Evolutionary conservation across 2,888 invertebrate species (phyloP).

Genomic region (Escarpia spicata): DNA sequence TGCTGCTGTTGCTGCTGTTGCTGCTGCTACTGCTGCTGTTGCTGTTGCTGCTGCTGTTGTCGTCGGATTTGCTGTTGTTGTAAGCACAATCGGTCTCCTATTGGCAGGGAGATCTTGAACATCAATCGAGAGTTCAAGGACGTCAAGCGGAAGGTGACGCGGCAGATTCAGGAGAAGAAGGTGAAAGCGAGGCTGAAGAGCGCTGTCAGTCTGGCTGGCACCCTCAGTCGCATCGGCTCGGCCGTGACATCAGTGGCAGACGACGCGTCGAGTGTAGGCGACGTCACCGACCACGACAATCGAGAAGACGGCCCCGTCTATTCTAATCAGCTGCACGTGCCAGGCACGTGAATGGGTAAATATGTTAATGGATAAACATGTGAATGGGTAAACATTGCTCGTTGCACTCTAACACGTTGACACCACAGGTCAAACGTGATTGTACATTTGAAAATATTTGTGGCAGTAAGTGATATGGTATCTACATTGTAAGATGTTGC

Average conservation of each 20-base stretch:
- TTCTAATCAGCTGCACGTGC: not conserved
- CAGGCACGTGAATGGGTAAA: not conserved
- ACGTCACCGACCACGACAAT: not conserved
- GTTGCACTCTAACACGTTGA: not conserved
- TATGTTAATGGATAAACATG: not conserved
- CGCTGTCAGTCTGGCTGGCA: not conserved
- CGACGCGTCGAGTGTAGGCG: not conserved
- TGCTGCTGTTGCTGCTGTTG: too few species aligned
- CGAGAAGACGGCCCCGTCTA: not conserved
- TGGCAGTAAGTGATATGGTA: not conserved
- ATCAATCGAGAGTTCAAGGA: constrained; percentile 41
- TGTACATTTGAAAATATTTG: not conserved
- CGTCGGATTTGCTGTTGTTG: not conserved
- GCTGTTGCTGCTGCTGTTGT: not conserved
- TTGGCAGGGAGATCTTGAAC: constrained; percentile 41
- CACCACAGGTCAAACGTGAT: not conserved
- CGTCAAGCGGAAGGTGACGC: constrained; percentile 36
- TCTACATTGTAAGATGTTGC: not conserved
- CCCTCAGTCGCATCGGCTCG: constrained; percentile 11
- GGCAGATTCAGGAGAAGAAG: constrained; percentile 32
- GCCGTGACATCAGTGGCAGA: not conserved
- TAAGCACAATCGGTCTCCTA: not conserved
- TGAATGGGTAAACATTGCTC: not conserved
- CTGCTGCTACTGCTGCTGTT: not conserved
- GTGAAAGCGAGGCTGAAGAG: constrained; percentile 1